phyloP scores from a whole-genome alignment of 1,140 invertebrate species.

The Drosophila elegans region DNA sequence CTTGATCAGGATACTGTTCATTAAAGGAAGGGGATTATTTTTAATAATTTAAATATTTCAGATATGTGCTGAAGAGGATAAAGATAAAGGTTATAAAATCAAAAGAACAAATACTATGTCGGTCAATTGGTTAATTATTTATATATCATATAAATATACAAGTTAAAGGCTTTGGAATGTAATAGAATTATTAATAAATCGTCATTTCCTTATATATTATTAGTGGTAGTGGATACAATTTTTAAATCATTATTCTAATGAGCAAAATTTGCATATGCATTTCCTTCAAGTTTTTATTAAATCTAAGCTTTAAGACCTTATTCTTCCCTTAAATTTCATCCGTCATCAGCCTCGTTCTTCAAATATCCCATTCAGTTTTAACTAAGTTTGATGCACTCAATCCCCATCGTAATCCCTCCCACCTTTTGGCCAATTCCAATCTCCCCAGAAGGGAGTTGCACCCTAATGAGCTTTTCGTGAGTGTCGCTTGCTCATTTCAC shows the following conservation, averaged over 20 bases:
- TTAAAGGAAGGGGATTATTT: neutral
- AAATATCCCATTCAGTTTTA: slow-evolving; percentile 12
- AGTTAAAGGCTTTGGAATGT: no score
- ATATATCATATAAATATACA: no score
- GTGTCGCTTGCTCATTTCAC: slow-evolving; percentile 53
- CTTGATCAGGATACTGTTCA: neutral
- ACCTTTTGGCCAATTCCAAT: slow-evolving; percentile 7
- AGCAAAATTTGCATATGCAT: no score
- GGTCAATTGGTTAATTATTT: no score
- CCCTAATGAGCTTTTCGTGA: slow-evolving; percentile 69
- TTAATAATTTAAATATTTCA: neutral
- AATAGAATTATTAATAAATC: no score
- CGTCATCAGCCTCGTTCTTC: neutral
- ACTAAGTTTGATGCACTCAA: slow-evolving; percentile 38
- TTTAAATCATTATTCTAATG: no score
- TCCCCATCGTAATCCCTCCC: slow-evolving; percentile 20
- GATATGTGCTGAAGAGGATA: neutral
- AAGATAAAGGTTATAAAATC: no score
- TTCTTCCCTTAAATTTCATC: neutral
- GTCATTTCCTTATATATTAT: no score
- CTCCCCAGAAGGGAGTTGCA: slow-evolving; percentile 9
- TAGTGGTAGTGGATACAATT: no score
- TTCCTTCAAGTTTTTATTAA: no score
- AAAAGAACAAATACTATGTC: no score
- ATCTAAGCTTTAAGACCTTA: neutral